A percentile compares a stretch with the other conserved stretches of the same genome.
These are phyloP conservation scores for Myiotriccus ornatus DNA, from an alignment of 2,797 vertebrate species.

Conservation along the genomic window DNA sequence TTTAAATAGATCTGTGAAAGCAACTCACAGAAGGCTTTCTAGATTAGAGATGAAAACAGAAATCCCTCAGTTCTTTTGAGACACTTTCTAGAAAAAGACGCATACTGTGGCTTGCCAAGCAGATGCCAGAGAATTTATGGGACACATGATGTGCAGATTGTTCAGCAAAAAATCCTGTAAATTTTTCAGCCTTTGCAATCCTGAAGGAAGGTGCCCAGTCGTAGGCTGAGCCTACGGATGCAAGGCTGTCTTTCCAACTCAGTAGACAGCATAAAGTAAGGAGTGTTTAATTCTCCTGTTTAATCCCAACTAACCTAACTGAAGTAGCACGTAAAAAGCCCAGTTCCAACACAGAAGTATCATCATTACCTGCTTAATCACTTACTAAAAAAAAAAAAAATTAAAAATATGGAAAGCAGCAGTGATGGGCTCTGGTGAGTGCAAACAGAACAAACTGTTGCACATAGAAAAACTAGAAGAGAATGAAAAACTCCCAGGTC, in stretches of 20 bases:
- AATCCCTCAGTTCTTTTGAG: constrained; percentile 36
- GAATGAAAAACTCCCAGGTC: neutral
- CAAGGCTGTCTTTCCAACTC: neutral
- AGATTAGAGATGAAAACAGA: constrained; percentile 55
- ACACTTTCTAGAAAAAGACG: constrained; percentile 46
- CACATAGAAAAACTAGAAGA: neutral
- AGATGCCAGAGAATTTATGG: constrained; percentile 51
- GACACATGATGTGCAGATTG: constrained; percentile 35
- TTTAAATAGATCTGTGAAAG: constrained; percentile 47
- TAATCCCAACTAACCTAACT: neutral
- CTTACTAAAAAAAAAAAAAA: neutral
- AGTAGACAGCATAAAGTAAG: neutral
- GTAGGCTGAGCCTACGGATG: neutral
- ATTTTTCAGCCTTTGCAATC: neutral
- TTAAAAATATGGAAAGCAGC: neutral
- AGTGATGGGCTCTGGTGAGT: neutral
- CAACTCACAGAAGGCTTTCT: constrained; percentile 47
- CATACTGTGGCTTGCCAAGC: neutral
- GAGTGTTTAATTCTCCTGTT: neutral
- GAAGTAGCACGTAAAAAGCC: neutral
- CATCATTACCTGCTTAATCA: neutral
- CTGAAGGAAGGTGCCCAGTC: neutral
- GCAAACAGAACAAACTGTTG: neutral
- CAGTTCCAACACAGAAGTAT: neutral
- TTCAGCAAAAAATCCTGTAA: constrained; percentile 28